A percentile compares a stretch with the other conserved stretches of the same genome.
Evolutionary conservation across 2,113 vertebrate genomes (phyloP).

Genomic region (Podilymbus podiceps): DNA sequence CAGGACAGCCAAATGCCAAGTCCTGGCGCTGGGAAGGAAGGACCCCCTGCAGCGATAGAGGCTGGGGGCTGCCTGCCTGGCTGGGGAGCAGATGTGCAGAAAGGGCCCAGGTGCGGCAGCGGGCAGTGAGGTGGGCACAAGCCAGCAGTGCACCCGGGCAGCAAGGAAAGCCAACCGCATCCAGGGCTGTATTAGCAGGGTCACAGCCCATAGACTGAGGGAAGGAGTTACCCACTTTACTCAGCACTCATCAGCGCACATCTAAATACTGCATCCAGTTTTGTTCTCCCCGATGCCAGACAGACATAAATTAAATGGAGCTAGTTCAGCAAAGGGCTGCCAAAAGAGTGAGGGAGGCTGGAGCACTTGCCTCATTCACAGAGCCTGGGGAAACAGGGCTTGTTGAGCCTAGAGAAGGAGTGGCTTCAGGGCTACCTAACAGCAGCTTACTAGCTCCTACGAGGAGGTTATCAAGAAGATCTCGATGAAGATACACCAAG

Average conservation of each 20-base stretch:
- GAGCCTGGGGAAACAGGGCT: neutral
- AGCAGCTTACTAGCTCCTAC: neutral
- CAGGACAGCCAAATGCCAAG: neutral
- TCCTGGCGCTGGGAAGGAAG: neutral
- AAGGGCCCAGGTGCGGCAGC: rapidly evolving
- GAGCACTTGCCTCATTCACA: neutral
- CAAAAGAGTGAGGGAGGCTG: neutral
- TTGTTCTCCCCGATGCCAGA: neutral
- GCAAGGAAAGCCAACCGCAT: neutral
- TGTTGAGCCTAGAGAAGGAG: neutral
- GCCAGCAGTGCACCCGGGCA: neutral
- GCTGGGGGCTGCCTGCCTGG: neutral
- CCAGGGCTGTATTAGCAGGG: neutral
- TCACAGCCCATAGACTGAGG: neutral
- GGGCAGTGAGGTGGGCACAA: neutral
- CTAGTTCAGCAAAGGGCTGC: neutral
- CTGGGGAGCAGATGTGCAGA: neutral
- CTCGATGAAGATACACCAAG: neutral
- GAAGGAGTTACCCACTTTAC: neutral
- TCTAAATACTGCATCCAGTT: neutral
- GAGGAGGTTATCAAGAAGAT: neutral
- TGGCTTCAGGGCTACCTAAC: neutral
- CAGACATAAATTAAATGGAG: neutral
- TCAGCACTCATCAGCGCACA: neutral
- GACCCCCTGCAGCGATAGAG: neutral